Evolutionary conservation across 2,113 vertebrate genomes (phyloP).

Genomic region (Aleadryas rufinucha): DNA sequence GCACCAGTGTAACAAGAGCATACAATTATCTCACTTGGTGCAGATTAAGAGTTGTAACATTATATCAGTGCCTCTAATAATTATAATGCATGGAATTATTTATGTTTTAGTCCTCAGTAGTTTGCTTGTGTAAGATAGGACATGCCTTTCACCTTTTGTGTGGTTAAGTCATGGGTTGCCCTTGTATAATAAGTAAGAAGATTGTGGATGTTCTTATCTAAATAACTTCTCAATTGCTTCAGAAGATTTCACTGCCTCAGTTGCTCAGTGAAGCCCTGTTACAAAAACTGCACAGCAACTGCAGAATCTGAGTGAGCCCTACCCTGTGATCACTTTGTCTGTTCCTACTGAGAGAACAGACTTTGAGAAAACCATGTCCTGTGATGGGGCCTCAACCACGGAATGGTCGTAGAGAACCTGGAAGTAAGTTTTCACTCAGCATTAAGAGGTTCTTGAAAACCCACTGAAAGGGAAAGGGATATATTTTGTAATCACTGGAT

Average conservation of each 20-base stretch:
- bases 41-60: background rate
- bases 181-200: background rate
- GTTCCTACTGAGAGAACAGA: background rate
- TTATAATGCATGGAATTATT: background rate
- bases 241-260: background rate
- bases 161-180: background rate
- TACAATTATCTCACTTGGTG: background rate
- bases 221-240: background rate
- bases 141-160: background rate
- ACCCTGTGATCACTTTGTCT: background rate
- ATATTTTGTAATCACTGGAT: background rate
- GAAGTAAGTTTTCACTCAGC: background rate
- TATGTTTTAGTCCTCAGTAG: background rate
- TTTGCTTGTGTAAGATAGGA: background rate
- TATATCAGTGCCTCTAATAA: background rate
- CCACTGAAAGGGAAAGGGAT: background rate
- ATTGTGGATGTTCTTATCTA: background rate
- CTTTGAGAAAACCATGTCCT: background rate
- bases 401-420: accelerated
- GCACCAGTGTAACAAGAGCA: background rate
- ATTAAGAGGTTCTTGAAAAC: background rate
- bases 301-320: background rate
- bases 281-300: background rate
- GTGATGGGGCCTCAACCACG: background rate
- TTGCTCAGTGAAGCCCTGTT: background rate